Conservation (phyloP, 2,888 invertebrate species). For the Drosophila pseudotakahashii region DNA sequence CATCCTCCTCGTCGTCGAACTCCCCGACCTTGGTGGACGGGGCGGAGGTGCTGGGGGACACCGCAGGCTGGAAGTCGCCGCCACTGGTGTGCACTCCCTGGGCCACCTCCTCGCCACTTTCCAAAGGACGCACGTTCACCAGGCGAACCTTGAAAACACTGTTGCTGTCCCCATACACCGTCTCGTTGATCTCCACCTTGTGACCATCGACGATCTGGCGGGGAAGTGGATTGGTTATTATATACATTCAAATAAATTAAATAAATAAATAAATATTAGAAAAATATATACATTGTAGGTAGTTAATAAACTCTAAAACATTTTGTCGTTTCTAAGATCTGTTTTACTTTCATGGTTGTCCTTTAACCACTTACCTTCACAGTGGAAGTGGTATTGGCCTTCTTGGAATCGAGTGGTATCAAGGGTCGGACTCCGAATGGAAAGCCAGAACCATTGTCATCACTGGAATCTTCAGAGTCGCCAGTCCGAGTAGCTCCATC, state of each 20-base stretch:
- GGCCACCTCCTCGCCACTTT: slow-evolving; percentile 77
- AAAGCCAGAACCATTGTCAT: slow-evolving; percentile 33
- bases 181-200: slow-evolving; percentile 86
- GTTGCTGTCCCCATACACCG: slow-evolving; percentile 84
- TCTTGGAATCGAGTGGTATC: slow-evolving; percentile 62
- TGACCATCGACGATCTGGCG: slow-evolving; percentile 85
- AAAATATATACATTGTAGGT: too few relatives aligned
- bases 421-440: slow-evolving; percentile 50
- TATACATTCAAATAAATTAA: too few relatives aligned
- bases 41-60: slow-evolving; percentile 50
- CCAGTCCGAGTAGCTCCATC: slow-evolving; percentile 21
- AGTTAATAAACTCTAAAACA: too few relatives aligned
- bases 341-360: too few relatives aligned
- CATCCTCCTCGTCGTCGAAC: slow-evolving; percentile 65
- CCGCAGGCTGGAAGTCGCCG: slow-evolving; percentile 44
- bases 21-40: slow-evolving; percentile 40
- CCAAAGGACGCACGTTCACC: slow-evolving; percentile 85
- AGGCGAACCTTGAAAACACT: slow-evolving; percentile 85
- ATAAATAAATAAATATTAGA: too few relatives aligned
- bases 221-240: not conserved
- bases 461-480: slow-evolving; percentile 38
- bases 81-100: slow-evolving; percentile 58
- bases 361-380: slow-evolving; percentile 73
- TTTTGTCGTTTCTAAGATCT: too few relatives aligned
- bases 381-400: slow-evolving; percentile 83